Percentiles rank a stretch among this genome's conserved stretches.
phyloP scores from a whole-genome alignment of 2,113 vertebrate species.

The Rhabdornis inornatus region DNA sequence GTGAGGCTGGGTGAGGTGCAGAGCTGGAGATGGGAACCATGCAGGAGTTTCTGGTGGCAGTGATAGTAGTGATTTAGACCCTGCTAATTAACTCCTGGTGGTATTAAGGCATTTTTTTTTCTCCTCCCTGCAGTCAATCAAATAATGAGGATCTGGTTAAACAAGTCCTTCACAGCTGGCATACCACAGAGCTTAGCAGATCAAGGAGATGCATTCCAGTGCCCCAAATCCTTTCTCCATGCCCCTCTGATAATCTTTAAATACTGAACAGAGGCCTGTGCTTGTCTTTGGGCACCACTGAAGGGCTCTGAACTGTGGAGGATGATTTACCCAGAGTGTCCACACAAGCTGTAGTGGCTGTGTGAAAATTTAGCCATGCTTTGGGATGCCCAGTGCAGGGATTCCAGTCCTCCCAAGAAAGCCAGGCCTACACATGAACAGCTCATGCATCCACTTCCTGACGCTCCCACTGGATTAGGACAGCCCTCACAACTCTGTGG shows the following conservation, averaged over 20 bases:
- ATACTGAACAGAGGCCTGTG: not conserved
- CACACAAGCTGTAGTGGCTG: not conserved
- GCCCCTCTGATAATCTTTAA: not conserved
- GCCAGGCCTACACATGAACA: fast-evolving
- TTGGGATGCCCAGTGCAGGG: not conserved
- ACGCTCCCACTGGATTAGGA: too few relatives aligned
- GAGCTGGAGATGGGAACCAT: not conserved
- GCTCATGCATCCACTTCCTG: not conserved
- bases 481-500: not conserved
- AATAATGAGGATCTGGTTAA: not conserved
- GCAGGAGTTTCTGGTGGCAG: not conserved
- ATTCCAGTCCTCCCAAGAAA: not conserved
- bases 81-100: not conserved
- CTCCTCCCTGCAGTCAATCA: not conserved
- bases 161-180: not conserved
- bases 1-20: not conserved
- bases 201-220: not conserved
- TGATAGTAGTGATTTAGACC: not conserved
- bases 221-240: not conserved
- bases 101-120: not conserved
- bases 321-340: not conserved
- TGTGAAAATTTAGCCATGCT: not conserved
- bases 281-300: not conserved
- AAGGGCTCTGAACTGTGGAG: not conserved
- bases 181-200: not conserved